Conservation (phyloP, 2,113 vertebrate genomes). For the Callionymus lyra region DNA sequence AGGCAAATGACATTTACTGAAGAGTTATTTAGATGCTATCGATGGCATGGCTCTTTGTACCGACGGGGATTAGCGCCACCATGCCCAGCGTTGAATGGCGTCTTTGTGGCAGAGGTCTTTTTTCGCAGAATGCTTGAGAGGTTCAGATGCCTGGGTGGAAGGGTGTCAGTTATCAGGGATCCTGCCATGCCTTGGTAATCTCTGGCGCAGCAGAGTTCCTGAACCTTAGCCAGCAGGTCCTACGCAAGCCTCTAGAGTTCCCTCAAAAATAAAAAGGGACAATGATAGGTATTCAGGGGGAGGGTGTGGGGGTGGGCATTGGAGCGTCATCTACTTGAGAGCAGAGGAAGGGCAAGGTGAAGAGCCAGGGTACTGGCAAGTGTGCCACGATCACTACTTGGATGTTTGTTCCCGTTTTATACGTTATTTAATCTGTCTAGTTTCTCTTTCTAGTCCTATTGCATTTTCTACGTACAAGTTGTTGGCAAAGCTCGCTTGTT, state of each 20-base stretch:
- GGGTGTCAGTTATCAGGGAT: constrained; percentile 69
- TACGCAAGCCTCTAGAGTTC: constrained; percentile 51
- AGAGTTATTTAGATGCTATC: constrained; percentile 68
- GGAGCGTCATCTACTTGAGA: constrained; percentile 45
- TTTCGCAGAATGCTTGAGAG: constrained; percentile 45
- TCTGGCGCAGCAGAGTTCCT: constrained; percentile 60
- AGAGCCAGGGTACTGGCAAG: background rate
- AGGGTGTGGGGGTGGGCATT: too few species aligned
- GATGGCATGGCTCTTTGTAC: constrained; percentile 50
- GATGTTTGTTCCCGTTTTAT: too few species aligned
- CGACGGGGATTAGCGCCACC: constrained; percentile 61
- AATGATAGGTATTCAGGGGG: constrained; percentile 63
- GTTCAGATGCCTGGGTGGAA: constrained; percentile 54
- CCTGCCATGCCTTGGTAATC: constrained; percentile 66
- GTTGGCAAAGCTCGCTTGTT: too few species aligned
- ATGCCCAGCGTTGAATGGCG: constrained; percentile 50
- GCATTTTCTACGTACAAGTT: too few species aligned
- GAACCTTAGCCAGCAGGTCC: constrained; percentile 55
- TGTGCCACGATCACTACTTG: too few species aligned
- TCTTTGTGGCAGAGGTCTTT: constrained; percentile 57
- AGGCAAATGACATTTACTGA: constrained; percentile 61
- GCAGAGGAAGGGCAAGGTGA: constrained; percentile 23
- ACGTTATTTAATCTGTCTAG: too few species aligned
- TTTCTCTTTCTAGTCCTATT: too few species aligned
- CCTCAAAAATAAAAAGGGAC: constrained; percentile 38